Evolutionary conservation across 2,797 vertebrate species (phyloP).

Genomic region (Liparis tanakae): DNA sequence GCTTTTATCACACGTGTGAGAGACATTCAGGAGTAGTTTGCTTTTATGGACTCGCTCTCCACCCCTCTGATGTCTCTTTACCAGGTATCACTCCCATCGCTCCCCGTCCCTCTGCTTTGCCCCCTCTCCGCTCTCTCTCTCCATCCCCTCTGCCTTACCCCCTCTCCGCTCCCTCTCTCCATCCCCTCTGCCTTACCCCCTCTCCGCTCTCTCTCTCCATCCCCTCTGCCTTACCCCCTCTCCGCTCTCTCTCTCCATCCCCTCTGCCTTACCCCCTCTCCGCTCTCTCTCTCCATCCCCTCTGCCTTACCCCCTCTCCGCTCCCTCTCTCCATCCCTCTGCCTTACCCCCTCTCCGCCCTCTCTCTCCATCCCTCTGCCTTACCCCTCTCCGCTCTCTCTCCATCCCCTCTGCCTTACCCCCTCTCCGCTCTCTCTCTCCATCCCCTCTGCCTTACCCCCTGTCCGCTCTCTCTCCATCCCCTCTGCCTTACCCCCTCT

Average conservation of each 20-base stretch:
- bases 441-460: conserved; percentile 32
- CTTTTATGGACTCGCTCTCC: conserved; percentile 76
- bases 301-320: conserved; percentile 4
- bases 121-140: conserved; percentile 1
- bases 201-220: conserved; percentile 6
- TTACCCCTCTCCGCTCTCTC: neutral
- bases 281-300: conserved; percentile 29
- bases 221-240: conserved; percentile 29
- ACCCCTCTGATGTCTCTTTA: conserved; percentile 73
- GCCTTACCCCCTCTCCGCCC: conserved; percentile 62
- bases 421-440: conserved; percentile 1
- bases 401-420: conserved; percentile 29
- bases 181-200: neutral
- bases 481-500: conserved; percentile 28
- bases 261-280: conserved; percentile 20
- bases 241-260: conserved; percentile 14
- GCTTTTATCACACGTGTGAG: conserved; percentile 77
- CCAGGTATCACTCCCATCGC: conserved; percentile 64
- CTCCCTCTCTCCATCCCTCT: conserved; percentile 62
- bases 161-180: conserved; percentile 17
- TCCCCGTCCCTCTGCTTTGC: conserved; percentile 42
- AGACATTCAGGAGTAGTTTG: conserved; percentile 75
- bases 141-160: neutral
- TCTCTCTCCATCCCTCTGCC: conserved; percentile 54
- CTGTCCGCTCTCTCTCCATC: neutral